Evolutionary conservation across 2,797 vertebrate species (phyloP).

Genomic region (Loris lydekkerianus): DNA sequence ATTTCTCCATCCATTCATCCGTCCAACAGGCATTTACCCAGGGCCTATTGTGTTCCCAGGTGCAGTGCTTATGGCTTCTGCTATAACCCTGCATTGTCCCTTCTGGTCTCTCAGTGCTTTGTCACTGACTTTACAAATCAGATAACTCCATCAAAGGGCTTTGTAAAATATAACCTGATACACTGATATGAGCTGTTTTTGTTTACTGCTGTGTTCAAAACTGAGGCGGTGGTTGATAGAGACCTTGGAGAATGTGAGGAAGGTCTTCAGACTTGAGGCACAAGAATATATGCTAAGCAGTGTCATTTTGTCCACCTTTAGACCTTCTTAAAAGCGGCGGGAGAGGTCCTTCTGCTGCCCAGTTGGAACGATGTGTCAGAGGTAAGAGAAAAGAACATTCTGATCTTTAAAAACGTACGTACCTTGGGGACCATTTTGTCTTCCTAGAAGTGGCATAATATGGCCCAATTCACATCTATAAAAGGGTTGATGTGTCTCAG

Average conservation of each 20-base stretch:
- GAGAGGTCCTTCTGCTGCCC: constrained; percentile 91
- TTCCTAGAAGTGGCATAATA: not conserved
- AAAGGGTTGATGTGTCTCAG: not conserved
- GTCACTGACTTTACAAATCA: not conserved
- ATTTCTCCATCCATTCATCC: too few relatives aligned
- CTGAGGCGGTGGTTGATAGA: not conserved
- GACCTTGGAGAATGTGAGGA: not conserved
- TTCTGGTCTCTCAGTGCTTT: not conserved
- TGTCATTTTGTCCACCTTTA: constrained; percentile 76
- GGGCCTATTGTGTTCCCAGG: not conserved
- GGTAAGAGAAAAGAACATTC: constrained; percentile 84
- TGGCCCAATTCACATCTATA: fast-evolving
- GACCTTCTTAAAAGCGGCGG: constrained; percentile 94
- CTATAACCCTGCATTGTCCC: not conserved
- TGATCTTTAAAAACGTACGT: not conserved
- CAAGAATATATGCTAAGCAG: not conserved
- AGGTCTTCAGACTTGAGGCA: too few relatives aligned
- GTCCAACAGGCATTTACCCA: not conserved
- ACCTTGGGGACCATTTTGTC: not conserved
- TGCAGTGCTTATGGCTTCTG: not conserved
- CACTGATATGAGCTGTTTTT: too few relatives aligned
- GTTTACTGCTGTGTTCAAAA: not conserved
- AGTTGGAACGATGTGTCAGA: constrained; percentile 82
- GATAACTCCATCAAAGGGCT: not conserved
- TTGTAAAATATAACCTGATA: not conserved